phyloP scores from a whole-genome alignment of 2,113 vertebrate genomes.

The Passer domesticus region DNA sequence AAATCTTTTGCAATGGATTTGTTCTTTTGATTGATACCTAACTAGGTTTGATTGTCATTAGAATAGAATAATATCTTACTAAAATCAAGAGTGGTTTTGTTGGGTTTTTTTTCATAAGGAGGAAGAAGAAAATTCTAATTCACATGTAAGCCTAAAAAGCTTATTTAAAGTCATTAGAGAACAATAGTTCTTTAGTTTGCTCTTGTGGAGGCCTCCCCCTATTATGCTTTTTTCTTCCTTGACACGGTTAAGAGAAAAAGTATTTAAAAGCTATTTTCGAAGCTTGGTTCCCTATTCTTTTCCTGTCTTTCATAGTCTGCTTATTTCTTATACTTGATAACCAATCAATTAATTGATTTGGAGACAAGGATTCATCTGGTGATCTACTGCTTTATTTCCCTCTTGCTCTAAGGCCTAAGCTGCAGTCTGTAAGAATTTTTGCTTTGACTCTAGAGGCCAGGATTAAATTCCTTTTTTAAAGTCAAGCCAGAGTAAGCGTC shows the following conservation, averaged over 20 bases:
- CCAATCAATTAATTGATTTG: neutral
- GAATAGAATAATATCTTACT: slow-evolving; percentile 15
- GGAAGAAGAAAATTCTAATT: slow-evolving; percentile 40
- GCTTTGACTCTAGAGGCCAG: neutral
- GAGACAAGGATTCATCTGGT: neutral
- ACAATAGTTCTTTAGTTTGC: slow-evolving; percentile 53
- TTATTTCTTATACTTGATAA: neutral
- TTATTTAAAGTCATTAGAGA: slow-evolving; percentile 70
- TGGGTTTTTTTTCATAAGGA: neutral
- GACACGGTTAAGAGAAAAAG: slow-evolving; percentile 20
- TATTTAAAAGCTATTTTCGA: slow-evolving; percentile 54
- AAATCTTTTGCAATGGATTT: neutral
- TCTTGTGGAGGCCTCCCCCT: slow-evolving; percentile 58
- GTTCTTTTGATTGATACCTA: slow-evolving; percentile 54
- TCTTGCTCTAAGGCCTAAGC: neutral
- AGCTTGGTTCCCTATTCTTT: slow-evolving; percentile 21
- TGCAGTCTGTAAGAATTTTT: neutral
- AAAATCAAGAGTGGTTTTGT: neutral
- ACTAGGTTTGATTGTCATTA: slow-evolving; percentile 15
- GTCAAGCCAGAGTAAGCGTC: neutral
- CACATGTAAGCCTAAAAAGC: slow-evolving; percentile 27
- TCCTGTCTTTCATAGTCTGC: neutral
- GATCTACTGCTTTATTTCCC: neutral
- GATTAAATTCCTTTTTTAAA: neutral
- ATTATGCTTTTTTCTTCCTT: slow-evolving; percentile 15